Evolutionary conservation across 2,797 vertebrate genomes (phyloP).

Genomic region (Ctenopoma kingsleyae): DNA sequence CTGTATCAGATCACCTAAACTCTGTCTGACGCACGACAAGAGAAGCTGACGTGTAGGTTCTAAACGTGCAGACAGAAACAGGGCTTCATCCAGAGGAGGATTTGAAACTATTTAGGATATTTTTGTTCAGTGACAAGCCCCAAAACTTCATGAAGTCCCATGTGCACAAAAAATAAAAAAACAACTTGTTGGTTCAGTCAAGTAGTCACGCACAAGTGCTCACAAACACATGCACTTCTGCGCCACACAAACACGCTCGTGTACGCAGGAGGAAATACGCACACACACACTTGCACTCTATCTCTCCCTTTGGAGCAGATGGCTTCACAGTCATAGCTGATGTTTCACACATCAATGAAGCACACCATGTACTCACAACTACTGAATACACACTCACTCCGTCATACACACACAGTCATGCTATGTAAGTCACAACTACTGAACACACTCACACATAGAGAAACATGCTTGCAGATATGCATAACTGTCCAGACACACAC

Average conservation of each 20-base stretch:
- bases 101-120: not conserved
- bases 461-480: slow-evolving; percentile 29
- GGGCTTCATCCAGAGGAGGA: not conserved
- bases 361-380: slow-evolving; percentile 72
- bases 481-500: slow-evolving; percentile 7
- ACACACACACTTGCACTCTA: slow-evolving; percentile 24
- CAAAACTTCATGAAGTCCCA: slow-evolving; percentile 32
- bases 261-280: slow-evolving; percentile 14
- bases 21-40: not conserved
- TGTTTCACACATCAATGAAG: slow-evolving; percentile 82
- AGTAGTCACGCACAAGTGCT: slow-evolving; percentile 33
- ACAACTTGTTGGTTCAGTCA: slow-evolving; percentile 42
- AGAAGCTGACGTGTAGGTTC: not conserved
- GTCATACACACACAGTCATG: slow-evolving; percentile 9
- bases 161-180: slow-evolving; percentile 2
- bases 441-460: slow-evolving; percentile 12
- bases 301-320: slow-evolving; percentile 73
- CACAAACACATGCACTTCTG: slow-evolving; percentile 8
- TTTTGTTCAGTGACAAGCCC: not conserved
- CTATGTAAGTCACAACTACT: slow-evolving; percentile 30
- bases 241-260: slow-evolving; percentile 36
- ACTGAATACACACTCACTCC: slow-evolving; percentile 38
- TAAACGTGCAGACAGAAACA: not conserved
- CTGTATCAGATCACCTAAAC: not conserved
- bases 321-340: slow-evolving; percentile 80